phyloP scores from a whole-genome alignment of 2,113 vertebrate species.

The Centropus unirufus region DNA sequence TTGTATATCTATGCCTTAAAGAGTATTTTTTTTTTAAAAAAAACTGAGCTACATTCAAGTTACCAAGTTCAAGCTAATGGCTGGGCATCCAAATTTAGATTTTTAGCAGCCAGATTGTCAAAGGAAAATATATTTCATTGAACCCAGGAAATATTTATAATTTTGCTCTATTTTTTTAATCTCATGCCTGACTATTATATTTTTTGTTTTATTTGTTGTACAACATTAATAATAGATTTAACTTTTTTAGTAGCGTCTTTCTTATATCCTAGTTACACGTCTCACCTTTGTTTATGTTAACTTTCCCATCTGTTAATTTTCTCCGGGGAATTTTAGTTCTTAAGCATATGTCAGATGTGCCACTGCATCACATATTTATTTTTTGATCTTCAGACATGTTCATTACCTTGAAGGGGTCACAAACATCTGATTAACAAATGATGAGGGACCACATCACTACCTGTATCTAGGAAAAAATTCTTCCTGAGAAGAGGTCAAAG shows the following conservation, averaged over 20 bases:
- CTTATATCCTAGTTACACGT: not conserved
- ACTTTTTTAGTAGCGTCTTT: not conserved
- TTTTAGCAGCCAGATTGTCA: not conserved
- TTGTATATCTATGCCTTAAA: not conserved
- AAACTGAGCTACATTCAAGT: not conserved
- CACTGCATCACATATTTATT: not conserved
- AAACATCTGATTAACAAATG: not conserved
- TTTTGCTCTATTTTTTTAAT: not conserved
- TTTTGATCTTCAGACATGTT: not conserved
- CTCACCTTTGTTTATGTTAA: not conserved
- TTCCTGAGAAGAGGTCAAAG: not conserved
- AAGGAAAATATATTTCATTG: not conserved
- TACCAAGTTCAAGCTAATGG: not conserved
- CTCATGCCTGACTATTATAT: not conserved
- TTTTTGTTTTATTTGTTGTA: not conserved
- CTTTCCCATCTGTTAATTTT: not conserved
- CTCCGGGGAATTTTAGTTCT: not conserved
- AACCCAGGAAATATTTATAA: not conserved
- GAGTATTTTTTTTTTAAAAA: not conserved
- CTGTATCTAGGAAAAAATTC: not conserved
- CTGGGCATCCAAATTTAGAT: not conserved
- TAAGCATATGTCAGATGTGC: not conserved
- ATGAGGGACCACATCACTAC: not conserved
- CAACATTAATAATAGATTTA: not conserved
- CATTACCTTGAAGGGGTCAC: not conserved